phyloP scores from a whole-genome alignment of 2,888 invertebrate genomes.

The Pristionchus exspectatus region DNA sequence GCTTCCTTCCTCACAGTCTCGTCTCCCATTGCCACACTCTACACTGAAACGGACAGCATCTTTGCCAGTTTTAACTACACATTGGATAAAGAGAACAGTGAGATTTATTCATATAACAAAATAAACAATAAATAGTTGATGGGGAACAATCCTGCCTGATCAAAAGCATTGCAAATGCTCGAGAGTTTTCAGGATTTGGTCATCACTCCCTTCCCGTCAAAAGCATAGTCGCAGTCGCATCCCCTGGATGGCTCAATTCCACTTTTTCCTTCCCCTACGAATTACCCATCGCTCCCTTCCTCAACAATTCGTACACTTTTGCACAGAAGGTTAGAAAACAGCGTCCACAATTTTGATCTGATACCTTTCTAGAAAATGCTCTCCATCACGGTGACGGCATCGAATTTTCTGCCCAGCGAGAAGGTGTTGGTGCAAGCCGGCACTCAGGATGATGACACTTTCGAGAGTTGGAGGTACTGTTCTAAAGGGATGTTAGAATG shows the following conservation, averaged over 20 bases:
- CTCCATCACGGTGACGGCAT: not conserved
- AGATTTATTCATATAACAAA: not conserved
- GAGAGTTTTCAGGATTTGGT: not conserved
- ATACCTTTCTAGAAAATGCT: not conserved
- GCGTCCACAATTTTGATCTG: not conserved
- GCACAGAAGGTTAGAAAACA: not conserved
- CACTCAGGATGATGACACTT: slow-evolving; percentile 23
- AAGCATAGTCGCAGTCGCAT: not conserved
- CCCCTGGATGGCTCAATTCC: not conserved
- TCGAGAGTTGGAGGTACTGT: slow-evolving; percentile 1
- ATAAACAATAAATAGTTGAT: not conserved
- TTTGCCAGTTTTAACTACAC: slow-evolving; percentile 2
- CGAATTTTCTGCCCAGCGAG: not conserved
- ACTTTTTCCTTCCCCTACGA: slow-evolving; percentile 8
- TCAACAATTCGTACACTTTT: slow-evolving; percentile 10
- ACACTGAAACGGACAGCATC: slow-evolving; percentile 13
- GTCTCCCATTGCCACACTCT: not conserved
- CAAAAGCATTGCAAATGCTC: too few species aligned
- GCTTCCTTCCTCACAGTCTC: not conserved
- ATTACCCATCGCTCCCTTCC: not conserved
- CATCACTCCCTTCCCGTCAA: not conserved
- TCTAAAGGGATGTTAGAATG: too few species aligned
- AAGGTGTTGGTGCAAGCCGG: not conserved
- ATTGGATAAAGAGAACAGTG: not conserved
- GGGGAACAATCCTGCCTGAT: not conserved